Evolutionary conservation across 2,888 invertebrate genomes (phyloP).

Genomic region (Ormyrus labotus): DNA sequence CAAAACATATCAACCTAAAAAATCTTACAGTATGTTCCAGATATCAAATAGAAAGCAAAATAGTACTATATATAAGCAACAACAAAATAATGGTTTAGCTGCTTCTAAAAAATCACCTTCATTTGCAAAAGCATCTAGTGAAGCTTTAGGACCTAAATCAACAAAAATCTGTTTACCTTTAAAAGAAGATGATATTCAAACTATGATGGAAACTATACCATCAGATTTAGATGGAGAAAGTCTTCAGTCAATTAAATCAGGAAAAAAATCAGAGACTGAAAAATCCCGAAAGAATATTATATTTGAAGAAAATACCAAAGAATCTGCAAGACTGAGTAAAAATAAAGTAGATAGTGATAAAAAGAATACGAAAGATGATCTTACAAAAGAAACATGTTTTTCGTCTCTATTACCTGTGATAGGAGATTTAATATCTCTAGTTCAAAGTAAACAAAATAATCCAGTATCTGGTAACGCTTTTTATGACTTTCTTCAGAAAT

Average conservation of each 20-base stretch:
- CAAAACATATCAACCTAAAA: conserved; percentile 63
- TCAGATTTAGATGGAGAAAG: conserved; percentile 67
- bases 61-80: conserved; percentile 29
- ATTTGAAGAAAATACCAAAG: conserved; percentile 35
- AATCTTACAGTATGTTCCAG: conserved; percentile 54
- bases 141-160: conserved; percentile 42
- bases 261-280: conserved; percentile 35
- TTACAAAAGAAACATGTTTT: conserved; percentile 63
- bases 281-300: conserved; percentile 14
- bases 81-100: conserved; percentile 38
- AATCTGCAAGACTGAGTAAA: conserved; percentile 43
- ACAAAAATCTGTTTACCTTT: conserved; percentile 61
- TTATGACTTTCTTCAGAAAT: conserved; percentile 62
- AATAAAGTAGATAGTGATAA: conserved; percentile 52
- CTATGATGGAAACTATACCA: conserved; percentile 70
- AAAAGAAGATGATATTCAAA: conserved; percentile 72
- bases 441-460: conserved; percentile 64
- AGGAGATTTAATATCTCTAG: conserved; percentile 66
- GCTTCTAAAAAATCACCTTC: conserved; percentile 39
- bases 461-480: conserved; percentile 61
- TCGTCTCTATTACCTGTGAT: conserved; percentile 67
- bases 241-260: conserved; percentile 58
- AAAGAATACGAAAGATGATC: conserved; percentile 55
- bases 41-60: conserved; percentile 52
- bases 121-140: conserved; percentile 32